Conservation (phyloP, 35 echinoderm and acorn worm species). For the Holothuria glaberrima region DNA sequence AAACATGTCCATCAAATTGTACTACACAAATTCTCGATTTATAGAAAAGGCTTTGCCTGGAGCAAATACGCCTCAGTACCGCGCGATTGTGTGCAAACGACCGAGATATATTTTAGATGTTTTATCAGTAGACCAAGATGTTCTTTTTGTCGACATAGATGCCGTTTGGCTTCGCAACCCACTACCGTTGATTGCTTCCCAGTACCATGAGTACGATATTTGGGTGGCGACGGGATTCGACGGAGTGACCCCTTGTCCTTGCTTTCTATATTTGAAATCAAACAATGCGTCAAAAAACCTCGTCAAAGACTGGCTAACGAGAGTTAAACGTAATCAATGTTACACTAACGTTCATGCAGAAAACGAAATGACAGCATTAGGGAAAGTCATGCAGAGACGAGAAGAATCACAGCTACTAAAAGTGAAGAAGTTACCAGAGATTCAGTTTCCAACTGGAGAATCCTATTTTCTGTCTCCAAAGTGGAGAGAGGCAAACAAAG, state of each 20-base stretch:
- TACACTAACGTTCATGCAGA: slow-evolving; percentile 16
- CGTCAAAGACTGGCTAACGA: slow-evolving; percentile 40
- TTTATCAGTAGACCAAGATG: slow-evolving; percentile 13
- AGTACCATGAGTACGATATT: slow-evolving; percentile 37
- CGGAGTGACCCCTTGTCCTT: slow-evolving; percentile 51
- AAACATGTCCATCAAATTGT: neutral
- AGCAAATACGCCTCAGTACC: neutral
- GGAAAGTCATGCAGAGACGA: slow-evolving; percentile 33
- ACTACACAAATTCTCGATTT: slow-evolving; percentile 11
- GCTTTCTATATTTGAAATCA: slow-evolving; percentile 62
- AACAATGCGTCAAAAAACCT: neutral
- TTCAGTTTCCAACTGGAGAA: slow-evolving; percentile 61
- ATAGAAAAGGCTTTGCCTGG: neutral
- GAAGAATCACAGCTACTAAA: slow-evolving; percentile 4
- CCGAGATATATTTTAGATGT: slow-evolving; percentile 7
- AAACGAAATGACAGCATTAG: slow-evolving; percentile 58
- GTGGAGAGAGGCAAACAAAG: slow-evolving; percentile 4
- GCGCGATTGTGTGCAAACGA: slow-evolving; percentile 6
- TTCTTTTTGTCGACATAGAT: slow-evolving; percentile 64
- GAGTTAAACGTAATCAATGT: neutral
- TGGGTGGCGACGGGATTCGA: slow-evolving; percentile 64
- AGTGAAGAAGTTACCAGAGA: slow-evolving; percentile 43
- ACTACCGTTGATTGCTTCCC: neutral
- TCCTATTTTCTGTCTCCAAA: slow-evolving; percentile 35
- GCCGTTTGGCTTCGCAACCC: slow-evolving; percentile 65